A percentile compares a stretch with the other conserved stretches of the same genome.
Evolutionary conservation across 2,797 vertebrate genomes (phyloP).

Genomic region (Podargus strigoides): DNA sequence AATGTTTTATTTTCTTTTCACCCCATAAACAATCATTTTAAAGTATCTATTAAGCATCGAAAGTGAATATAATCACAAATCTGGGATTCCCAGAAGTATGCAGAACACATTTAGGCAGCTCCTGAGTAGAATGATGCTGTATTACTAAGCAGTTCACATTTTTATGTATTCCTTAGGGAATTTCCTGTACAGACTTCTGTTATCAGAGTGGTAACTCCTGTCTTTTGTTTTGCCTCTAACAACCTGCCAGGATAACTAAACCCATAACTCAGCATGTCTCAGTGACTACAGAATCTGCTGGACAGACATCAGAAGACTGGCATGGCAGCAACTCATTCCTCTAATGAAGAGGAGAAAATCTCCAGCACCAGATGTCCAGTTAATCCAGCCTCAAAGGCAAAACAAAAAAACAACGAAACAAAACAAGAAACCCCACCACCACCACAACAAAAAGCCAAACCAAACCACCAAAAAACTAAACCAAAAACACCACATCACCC

Average conservation of each 20-base stretch:
- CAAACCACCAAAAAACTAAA: neutral
- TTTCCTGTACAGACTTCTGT: neutral
- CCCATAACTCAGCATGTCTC: constrained; percentile 10
- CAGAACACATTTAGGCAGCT: neutral
- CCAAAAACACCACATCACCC: neutral
- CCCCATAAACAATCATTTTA: neutral
- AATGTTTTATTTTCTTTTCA: neutral
- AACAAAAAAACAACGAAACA: neutral
- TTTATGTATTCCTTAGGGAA: neutral
- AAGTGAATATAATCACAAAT: neutral
- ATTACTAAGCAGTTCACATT: neutral
- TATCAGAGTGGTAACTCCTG: constrained; percentile 4
- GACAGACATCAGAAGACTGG: constrained; percentile 52
- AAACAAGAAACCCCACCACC: too few species aligned
- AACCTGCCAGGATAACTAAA: constrained; percentile 56
- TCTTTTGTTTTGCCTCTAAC: constrained; percentile 41
- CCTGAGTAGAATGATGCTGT: neutral
- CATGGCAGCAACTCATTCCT: constrained; percentile 20
- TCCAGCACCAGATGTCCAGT: constrained; percentile 39
- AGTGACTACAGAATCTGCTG: constrained; percentile 38
- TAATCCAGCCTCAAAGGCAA: constrained; percentile 43
- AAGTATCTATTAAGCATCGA: neutral
- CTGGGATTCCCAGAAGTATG: neutral
- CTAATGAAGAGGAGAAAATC: neutral
- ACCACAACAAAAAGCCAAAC: neutral